Conservation (phyloP, 2,797 vertebrate species). For the Ficedula albicollis region DNA sequence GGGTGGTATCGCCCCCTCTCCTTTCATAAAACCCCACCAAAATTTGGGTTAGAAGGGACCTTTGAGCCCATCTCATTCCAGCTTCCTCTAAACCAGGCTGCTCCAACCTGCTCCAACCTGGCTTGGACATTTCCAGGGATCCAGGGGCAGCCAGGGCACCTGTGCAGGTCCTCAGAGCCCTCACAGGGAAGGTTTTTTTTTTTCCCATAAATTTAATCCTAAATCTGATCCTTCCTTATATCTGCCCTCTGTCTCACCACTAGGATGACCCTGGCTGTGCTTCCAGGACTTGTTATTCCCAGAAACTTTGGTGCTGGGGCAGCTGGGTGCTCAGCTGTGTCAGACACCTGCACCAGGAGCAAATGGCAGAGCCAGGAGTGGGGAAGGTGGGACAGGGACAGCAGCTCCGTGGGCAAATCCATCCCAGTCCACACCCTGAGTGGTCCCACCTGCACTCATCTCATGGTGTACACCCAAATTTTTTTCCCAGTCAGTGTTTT, state of each 20-base stretch:
- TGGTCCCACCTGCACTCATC: neutral
- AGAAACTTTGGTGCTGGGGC: neutral
- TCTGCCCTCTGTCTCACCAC: neutral
- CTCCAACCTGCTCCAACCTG: neutral
- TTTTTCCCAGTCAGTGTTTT: neutral
- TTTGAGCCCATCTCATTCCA: neutral
- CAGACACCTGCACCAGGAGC: no score
- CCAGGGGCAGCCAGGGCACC: neutral
- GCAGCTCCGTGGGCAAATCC: neutral
- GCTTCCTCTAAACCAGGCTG: rapidly evolving
- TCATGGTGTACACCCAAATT: neutral
- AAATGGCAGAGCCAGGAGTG: no score
- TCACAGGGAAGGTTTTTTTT: rapidly evolving
- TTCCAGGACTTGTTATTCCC: neutral
- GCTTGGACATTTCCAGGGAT: neutral
- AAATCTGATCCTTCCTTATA: neutral
- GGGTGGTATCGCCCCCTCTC: no score
- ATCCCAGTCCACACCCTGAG: neutral
- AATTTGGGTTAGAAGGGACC: neutral
- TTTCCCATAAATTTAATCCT: neutral
- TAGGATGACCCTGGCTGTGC: neutral
- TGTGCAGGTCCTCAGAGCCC: neutral
- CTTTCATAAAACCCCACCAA: no score
- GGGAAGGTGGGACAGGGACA: neutral
- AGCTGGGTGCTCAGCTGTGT: neutral